These are phyloP conservation scores for Rhinogobio ventralis DNA, from an alignment of 2,797 vertebrate genomes.

Conservation along the genomic window DNA sequence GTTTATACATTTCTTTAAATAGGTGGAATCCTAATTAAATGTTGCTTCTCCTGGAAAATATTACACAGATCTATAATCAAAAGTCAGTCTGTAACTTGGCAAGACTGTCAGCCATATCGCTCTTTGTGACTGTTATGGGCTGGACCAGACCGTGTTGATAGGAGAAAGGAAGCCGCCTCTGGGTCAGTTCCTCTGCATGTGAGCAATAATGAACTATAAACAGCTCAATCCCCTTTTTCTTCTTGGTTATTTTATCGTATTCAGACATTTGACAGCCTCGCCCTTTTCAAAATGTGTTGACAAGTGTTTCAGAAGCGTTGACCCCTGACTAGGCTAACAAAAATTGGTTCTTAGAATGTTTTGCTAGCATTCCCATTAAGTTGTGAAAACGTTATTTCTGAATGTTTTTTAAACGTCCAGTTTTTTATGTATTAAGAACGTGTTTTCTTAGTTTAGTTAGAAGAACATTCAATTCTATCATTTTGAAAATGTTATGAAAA, in stretches of 20 bases:
- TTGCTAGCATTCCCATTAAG: neutral
- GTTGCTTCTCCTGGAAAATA: neutral
- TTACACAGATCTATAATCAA: neutral
- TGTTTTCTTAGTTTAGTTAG: neutral
- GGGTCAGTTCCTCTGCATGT: neutral
- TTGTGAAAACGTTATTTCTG: neutral
- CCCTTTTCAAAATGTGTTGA: neutral
- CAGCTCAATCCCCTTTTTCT: neutral
- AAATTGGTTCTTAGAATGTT: neutral
- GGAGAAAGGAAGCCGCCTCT: neutral
- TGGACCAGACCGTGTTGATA: neutral
- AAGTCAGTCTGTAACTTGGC: neutral
- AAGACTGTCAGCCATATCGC: neutral
- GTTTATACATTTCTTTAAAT: neutral
- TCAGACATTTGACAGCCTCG: neutral
- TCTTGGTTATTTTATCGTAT: neutral
- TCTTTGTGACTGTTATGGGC: conserved; percentile 23
- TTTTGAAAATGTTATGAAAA: neutral
- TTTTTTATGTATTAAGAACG: neutral
- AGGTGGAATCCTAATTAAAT: neutral
- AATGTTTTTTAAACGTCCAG: neutral
- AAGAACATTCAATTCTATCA: neutral
- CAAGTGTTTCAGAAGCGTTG: neutral
- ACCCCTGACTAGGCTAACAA: neutral
- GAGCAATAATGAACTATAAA: neutral